These are phyloP conservation scores for Odiellus spinosus DNA, from an alignment of 2,888 invertebrate species.

Conservation along the genomic window DNA sequence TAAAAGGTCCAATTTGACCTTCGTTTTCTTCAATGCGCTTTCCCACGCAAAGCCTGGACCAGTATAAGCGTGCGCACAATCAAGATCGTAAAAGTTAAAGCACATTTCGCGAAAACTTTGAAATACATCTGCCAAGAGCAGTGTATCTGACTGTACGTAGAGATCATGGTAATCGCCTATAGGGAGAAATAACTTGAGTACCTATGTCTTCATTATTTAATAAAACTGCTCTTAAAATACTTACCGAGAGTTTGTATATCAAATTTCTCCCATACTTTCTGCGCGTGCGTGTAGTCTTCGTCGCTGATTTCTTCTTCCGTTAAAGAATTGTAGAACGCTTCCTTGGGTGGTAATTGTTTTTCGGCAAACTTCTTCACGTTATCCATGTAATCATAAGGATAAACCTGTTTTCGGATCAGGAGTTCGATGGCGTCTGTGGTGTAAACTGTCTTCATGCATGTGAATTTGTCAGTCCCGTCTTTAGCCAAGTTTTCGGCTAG, in stretches of 20 bases:
- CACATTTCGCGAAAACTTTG: slow-evolving; percentile 21
- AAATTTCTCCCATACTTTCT: too few species aligned
- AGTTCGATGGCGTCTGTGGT: slow-evolving; percentile 17
- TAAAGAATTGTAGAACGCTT: too few species aligned
- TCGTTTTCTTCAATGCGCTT: slow-evolving; percentile 13
- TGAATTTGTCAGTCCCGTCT: background rate
- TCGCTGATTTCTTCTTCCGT: too few species aligned
- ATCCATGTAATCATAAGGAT: slow-evolving; percentile 10
- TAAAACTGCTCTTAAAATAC: too few species aligned
- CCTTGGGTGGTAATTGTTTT: slow-evolving; percentile 20
- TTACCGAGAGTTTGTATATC: too few species aligned
- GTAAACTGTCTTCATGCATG: slow-evolving; percentile 15
- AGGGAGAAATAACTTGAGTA: too few species aligned
- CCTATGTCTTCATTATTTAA: too few species aligned
- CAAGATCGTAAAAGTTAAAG: slow-evolving; percentile 18
- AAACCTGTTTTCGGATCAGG: background rate
- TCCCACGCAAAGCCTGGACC: slow-evolving; percentile 18
- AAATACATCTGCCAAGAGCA: slow-evolving; percentile 21
- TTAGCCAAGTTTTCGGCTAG: background rate
- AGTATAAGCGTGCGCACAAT: slow-evolving; percentile 19
- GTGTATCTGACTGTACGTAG: slow-evolving; percentile 19
- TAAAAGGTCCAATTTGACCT: slow-evolving; percentile 18
- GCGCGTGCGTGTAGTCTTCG: too few species aligned
- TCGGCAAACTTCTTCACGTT: slow-evolving; percentile 12
- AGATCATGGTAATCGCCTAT: slow-evolving; percentile 19